These are phyloP conservation scores for Aculops lycopersici DNA, from an alignment of 1,140 invertebrate genomes.

Conservation along the genomic window DNA sequence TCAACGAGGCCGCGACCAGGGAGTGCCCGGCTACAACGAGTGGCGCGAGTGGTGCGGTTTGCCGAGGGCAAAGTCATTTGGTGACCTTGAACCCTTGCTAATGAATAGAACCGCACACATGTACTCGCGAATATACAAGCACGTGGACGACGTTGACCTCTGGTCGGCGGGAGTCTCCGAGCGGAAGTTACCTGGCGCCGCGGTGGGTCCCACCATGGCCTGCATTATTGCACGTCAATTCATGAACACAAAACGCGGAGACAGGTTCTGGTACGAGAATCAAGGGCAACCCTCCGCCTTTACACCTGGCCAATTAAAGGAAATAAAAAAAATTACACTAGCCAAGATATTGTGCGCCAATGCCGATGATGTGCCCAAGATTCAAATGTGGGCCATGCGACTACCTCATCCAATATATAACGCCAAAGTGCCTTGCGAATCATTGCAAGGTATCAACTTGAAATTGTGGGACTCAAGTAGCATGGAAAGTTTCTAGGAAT, in stretches of 20 bases:
- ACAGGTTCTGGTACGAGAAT: slow-evolving; percentile 81
- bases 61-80: slow-evolving; percentile 29
- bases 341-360: slow-evolving; percentile 16
- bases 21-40: slow-evolving; percentile 43
- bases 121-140: slow-evolving; percentile 17
- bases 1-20: slow-evolving; percentile 59
- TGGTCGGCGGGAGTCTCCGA: slow-evolving; percentile 15
- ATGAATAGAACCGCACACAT: slow-evolving; percentile 23
- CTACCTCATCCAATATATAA: slow-evolving; percentile 12
- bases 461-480: slow-evolving; percentile 8
- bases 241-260: slow-evolving; percentile 22
- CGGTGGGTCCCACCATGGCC: slow-evolving; percentile 23
- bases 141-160: slow-evolving; percentile 17
- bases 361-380: slow-evolving; percentile 14
- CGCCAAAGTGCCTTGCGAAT: slow-evolving; percentile 9
- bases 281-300: slow-evolving; percentile 42
- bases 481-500: neutral
- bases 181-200: slow-evolving; percentile 13
- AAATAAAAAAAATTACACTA: slow-evolving; percentile 14
- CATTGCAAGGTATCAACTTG: slow-evolving; percentile 9
- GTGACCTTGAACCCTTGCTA: slow-evolving; percentile 26
- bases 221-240: slow-evolving; percentile 25
- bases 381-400: slow-evolving; percentile 15
- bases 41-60: slow-evolving; percentile 45
- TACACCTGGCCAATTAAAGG: slow-evolving; percentile 19